A percentile compares a stretch with the other conserved stretches of the same genome.
Conservation (phyloP, 2,888 invertebrate species). For the Acleris sparsana region DNA sequence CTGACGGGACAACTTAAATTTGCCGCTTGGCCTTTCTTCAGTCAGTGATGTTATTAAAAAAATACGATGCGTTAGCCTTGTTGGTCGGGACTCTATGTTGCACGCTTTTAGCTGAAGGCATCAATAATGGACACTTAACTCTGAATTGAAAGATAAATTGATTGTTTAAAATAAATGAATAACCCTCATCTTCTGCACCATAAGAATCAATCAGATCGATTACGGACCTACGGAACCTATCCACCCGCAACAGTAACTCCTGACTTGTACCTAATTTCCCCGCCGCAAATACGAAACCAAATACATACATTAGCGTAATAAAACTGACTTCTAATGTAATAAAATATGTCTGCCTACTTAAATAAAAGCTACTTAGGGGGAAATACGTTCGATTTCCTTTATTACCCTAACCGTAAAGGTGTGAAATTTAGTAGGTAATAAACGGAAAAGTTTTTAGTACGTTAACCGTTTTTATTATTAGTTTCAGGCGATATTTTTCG, state of each 20-base stretch:
- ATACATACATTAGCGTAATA: conserved; percentile 35
- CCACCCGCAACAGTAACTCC: neutral
- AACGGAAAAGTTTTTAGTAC: conserved; percentile 31
- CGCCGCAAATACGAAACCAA: conserved; percentile 13
- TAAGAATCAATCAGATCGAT: too few species aligned
- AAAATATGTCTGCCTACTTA: conserved; percentile 35
- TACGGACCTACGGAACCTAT: neutral
- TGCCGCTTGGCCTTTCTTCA: too few species aligned
- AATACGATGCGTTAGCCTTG: too few species aligned
- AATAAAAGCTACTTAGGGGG: conserved; percentile 32
- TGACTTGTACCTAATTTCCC: conserved; percentile 21
- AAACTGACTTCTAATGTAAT: conserved; percentile 31
- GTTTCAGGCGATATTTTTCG: conserved; percentile 15
- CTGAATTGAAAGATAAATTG: too few species aligned
- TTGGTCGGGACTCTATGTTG: too few species aligned
- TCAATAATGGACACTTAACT: too few species aligned
- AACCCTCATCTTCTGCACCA: too few species aligned
- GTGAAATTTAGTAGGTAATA: conserved; percentile 33
- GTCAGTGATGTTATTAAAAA: too few species aligned
- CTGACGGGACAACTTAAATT: too few species aligned
- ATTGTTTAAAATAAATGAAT: too few species aligned
- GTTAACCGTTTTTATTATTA: conserved; percentile 31
- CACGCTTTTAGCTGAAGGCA: too few species aligned
- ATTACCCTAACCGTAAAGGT: conserved; percentile 33
- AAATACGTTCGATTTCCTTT: conserved; percentile 37